These are phyloP conservation scores for Connochaetes taurinus DNA, from an alignment of 2,113 vertebrate species.

Conservation along the genomic window DNA sequence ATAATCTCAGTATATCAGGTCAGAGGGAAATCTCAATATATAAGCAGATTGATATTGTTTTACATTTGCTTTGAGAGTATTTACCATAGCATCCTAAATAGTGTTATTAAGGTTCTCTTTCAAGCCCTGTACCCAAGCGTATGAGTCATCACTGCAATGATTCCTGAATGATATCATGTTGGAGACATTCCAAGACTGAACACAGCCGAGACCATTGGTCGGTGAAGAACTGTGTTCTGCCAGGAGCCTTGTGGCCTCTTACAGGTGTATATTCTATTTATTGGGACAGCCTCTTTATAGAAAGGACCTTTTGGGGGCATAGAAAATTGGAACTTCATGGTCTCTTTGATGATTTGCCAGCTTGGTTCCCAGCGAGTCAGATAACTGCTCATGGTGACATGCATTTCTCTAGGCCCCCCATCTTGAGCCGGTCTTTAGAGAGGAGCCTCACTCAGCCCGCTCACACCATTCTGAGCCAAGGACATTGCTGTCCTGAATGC, in stretches of 20 bases:
- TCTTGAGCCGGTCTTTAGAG: neutral
- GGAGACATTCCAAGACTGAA: neutral
- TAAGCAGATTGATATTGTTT: neutral
- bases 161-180: neutral
- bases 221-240: neutral
- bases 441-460: neutral
- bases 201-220: neutral
- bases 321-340: neutral
- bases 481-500: neutral
- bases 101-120: neutral
- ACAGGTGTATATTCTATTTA: neutral
- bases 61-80: neutral
- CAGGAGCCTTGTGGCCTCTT: neutral
- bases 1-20: neutral
- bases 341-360: neutral
- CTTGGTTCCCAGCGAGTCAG: neutral
- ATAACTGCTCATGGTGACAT: neutral
- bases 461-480: neutral
- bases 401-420: neutral
- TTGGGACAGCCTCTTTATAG: neutral
- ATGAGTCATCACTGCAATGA: neutral
- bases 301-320: neutral
- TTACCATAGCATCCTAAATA: neutral
- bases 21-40: neutral
- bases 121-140: neutral